These are phyloP conservation scores for Pavo muticus DNA, from an alignment of 2,113 vertebrate genomes.

Conservation along the genomic window DNA sequence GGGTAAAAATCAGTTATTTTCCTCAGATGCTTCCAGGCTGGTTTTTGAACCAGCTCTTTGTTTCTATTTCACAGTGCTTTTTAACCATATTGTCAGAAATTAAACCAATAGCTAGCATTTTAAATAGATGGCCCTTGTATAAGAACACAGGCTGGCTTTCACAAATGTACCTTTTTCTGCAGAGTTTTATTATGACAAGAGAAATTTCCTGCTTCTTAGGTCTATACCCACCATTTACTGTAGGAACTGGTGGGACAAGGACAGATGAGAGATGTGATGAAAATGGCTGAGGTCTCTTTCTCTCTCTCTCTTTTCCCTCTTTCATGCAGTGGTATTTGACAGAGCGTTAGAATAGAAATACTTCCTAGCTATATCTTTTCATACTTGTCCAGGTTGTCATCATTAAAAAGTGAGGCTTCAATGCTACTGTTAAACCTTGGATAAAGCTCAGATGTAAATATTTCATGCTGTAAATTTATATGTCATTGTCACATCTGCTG, in stretches of 20 bases:
- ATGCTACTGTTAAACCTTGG: not conserved
- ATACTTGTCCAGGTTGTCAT: slow-evolving; percentile 2
- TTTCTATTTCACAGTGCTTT: not conserved
- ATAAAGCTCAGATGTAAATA: not conserved
- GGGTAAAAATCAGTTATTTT: not conserved
- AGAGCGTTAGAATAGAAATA: not conserved
- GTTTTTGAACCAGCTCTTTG: not conserved
- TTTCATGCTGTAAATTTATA: slow-evolving; percentile 6
- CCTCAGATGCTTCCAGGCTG: not conserved
- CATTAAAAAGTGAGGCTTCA: slow-evolving; percentile 26
- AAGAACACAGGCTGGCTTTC: not conserved
- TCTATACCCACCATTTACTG: slow-evolving; percentile 22
- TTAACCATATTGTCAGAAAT: not conserved
- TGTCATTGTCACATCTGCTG: slow-evolving; percentile 11
- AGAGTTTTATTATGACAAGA: slow-evolving; percentile 27
- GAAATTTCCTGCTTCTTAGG: slow-evolving; percentile 39
- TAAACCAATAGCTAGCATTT: not conserved
- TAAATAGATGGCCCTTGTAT: not conserved
- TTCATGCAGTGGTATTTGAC: not conserved
- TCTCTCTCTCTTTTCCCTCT: not conserved
- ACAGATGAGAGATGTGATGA: not conserved
- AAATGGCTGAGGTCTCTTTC: not conserved
- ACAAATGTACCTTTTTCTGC: not conserved
- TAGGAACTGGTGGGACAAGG: not conserved
- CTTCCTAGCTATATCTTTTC: not conserved